phyloP scores from a whole-genome alignment of 2,113 vertebrate genomes.

The Pelmatolapia mariae region DNA sequence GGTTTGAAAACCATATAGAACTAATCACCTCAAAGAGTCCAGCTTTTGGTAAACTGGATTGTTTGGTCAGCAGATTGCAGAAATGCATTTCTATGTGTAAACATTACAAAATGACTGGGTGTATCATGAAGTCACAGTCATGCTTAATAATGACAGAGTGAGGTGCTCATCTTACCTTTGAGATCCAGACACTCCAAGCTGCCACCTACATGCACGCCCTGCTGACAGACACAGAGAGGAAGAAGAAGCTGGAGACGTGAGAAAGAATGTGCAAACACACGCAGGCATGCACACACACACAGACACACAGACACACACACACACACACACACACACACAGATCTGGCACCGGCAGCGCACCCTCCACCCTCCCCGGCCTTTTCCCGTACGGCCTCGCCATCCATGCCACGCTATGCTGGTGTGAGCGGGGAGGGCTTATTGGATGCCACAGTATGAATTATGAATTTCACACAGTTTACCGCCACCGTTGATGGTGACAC shows the following conservation, averaged over 20 bases:
- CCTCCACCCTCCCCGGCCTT: background rate
- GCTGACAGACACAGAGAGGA: slow-evolving; percentile 51
- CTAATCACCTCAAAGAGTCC: background rate
- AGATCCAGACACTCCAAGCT: slow-evolving; percentile 70
- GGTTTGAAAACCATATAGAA: background rate
- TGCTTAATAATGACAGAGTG: slow-evolving; percentile 32
- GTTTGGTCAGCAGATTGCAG: background rate
- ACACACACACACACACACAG: background rate
- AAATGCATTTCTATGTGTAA: background rate
- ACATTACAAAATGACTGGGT: background rate
- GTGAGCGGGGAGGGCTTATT: slow-evolving; percentile 39
- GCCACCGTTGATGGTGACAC: slow-evolving; percentile 58
- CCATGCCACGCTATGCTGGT: slow-evolving; percentile 14
- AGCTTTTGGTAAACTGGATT: background rate
- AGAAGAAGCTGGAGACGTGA: slow-evolving; percentile 30
- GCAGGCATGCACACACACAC: background rate
- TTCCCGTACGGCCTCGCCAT: slow-evolving; percentile 35
- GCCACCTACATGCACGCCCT: slow-evolving; percentile 53
- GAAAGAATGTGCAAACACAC: background rate
- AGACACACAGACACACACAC: background rate
- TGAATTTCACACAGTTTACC: slow-evolving; percentile 67
- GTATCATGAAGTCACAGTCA: slow-evolving; percentile 15
- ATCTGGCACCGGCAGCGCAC: slow-evolving; percentile 17
- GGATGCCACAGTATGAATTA: slow-evolving; percentile 64
- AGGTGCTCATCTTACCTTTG: slow-evolving; percentile 61